Evolutionary conservation across 2,797 vertebrate genomes (phyloP), one percentile per base, ranked within the genome.

Genomic region (Characodon lateralis): DNA sequence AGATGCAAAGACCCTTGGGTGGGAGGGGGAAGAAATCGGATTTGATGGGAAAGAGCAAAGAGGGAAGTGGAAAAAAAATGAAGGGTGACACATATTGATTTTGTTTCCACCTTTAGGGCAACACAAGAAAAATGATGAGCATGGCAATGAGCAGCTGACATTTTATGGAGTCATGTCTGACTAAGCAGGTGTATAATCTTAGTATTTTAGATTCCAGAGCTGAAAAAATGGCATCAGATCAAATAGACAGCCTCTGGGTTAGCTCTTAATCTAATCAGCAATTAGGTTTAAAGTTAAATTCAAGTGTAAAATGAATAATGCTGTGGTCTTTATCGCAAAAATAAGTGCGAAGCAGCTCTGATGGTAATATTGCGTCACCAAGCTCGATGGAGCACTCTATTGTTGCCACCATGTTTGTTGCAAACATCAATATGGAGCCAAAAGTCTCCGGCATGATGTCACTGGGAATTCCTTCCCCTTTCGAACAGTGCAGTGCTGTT

Each of bases 381-480:
- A 78, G 39, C 80, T 80, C 5, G 1, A 76, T 26, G 59, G 53
- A 39, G 13, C 43, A 7, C 76, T 79, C 73, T 24, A 75, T 87
- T 91, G 88, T 90, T 89, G 78, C 78, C 43, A 81, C 72, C 48
- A 35, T 85, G 56, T 87, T 88, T 90, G 87, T 84, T 87, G 71
- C 71, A 89, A 89, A 85, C 83, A 88, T 86, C 77, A 59, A 83
- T 26, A n/a, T 68, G 76, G 83, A 84, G 90, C 90, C 87, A 86
- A 87, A 87, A 77, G 80, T 68, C 82, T 88, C 80, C 74, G 83
- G 77, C 79, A 83, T 89, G 82, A 90, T 81, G 86, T 92, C 88
- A 90, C 28, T 79, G 84, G 90, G 89, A 92, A 92, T 89, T 92
- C 87, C 89, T 81, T 84, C 78, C 85, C 78, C 69, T 53, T 84